phyloP scores from a whole-genome alignment of 2,888 invertebrate genomes.

The Therioaphis trifolii region DNA sequence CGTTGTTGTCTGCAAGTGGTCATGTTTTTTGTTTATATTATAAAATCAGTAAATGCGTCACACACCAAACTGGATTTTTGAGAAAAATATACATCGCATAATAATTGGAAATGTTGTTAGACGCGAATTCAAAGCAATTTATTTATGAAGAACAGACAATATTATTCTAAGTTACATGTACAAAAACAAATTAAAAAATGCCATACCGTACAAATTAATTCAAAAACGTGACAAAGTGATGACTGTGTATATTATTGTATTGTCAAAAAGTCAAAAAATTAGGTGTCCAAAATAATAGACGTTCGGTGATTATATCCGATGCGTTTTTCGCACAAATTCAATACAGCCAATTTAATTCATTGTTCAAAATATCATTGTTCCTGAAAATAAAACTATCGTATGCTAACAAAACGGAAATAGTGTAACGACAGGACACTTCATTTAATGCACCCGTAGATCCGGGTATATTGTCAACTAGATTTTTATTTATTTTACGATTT shows the following conservation, averaged over 20 bases:
- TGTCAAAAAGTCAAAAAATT: conserved; percentile 17
- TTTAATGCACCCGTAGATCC: conserved; percentile 46
- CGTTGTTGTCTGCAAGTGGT: not conserved
- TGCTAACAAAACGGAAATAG: conserved; percentile 44
- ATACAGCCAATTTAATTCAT: conserved; percentile 44
- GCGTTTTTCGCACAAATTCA: not conserved
- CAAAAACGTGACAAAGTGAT: not conserved
- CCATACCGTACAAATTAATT: conserved; percentile 21
- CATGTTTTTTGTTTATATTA: conserved; percentile 32
- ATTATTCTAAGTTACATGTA: not conserved
- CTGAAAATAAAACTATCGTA: conserved; percentile 29
- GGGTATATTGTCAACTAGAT: conserved; percentile 34
- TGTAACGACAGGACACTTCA: conserved; percentile 31
- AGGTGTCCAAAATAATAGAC: not conserved
- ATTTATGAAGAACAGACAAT: not conserved
- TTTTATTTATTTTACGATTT: conserved; percentile 17
- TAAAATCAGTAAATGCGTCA: conserved; percentile 27
- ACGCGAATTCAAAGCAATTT: conserved; percentile 3
- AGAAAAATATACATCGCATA: not conserved
- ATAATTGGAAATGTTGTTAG: not conserved
- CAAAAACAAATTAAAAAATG: conserved; percentile 1
- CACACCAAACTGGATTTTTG: not conserved
- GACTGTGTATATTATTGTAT: not conserved
- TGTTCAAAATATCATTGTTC: conserved; percentile 37
- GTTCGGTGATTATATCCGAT: not conserved